phyloP scores from a whole-genome alignment of 2,113 vertebrate species.

The Antechinus stuartii region DNA sequence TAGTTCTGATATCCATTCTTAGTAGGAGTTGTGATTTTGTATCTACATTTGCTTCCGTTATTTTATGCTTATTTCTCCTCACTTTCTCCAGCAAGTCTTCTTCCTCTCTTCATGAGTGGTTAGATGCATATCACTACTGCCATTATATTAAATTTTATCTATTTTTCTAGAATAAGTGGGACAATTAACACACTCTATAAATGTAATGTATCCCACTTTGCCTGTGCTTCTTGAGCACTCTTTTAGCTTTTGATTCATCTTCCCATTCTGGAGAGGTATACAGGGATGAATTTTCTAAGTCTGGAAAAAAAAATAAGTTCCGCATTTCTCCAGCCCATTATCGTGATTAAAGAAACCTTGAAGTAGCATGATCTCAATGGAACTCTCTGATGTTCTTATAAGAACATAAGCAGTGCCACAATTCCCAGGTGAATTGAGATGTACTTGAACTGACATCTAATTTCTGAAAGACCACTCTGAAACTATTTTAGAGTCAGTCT shows the following conservation, averaged over 20 bases:
- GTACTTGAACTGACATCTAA: slow-evolving; percentile 54
- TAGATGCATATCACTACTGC: not conserved
- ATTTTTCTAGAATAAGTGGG: not conserved
- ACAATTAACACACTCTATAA: not conserved
- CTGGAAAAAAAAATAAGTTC: slow-evolving; percentile 32
- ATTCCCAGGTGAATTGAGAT: slow-evolving; percentile 68
- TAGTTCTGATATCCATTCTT: not conserved
- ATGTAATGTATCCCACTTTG: slow-evolving; percentile 6
- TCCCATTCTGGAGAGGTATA: not conserved
- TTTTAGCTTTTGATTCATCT: not conserved
- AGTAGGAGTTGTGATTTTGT: not conserved
- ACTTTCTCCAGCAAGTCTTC: not conserved
- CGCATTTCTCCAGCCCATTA: slow-evolving; percentile 65
- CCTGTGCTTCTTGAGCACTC: not conserved
- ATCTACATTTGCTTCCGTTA: not conserved
- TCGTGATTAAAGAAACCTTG: slow-evolving; percentile 52
- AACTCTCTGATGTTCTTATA: slow-evolving; percentile 57
- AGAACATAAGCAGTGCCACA: slow-evolving; percentile 64
- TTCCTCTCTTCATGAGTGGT: not conserved
- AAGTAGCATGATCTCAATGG: slow-evolving; percentile 40
- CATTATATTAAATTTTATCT: not conserved
- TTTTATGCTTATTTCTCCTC: not conserved
- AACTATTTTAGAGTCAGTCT: slow-evolving; percentile 58
- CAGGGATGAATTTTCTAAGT: not conserved
- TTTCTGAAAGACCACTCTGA: slow-evolving; percentile 65